Evolutionary conservation across 2,797 vertebrate species (phyloP).

Genomic region (Pseudochaenichthys georgianus): DNA sequence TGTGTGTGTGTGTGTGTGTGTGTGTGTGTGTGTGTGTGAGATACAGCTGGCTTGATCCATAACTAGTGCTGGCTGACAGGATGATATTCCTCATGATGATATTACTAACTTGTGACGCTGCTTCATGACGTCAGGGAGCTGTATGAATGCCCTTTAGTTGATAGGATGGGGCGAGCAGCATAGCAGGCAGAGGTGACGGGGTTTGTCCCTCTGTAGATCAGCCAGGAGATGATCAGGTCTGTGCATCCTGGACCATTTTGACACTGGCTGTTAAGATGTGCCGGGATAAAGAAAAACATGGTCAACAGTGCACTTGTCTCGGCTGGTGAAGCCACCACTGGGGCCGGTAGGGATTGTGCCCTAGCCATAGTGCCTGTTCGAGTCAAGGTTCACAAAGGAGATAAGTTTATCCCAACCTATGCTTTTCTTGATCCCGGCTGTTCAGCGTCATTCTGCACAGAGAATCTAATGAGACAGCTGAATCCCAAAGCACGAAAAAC

Average conservation of each 20-base stretch:
- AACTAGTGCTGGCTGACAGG: slow-evolving; percentile 57
- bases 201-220: slow-evolving; percentile 22
- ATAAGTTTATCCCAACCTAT: no score
- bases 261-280: slow-evolving; percentile 4
- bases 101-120: slow-evolving; percentile 53
- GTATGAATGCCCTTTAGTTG: slow-evolving; percentile 57
- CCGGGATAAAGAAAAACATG: neutral
- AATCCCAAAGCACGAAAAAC: no score
- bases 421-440: no score
- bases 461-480: no score
- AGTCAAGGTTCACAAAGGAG: no score
- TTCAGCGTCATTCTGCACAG: no score
- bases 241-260: neutral
- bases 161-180: slow-evolving; percentile 63
- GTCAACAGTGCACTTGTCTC: no score
- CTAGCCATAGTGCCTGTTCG: no score
- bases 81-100: slow-evolving; percentile 51
- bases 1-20: slow-evolving; percentile 50
- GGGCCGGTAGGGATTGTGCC: no score
- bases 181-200: slow-evolving; percentile 30
- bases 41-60: slow-evolving; percentile 64
- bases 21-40: no score
- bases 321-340: no score
- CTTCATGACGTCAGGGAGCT: slow-evolving; percentile 63
- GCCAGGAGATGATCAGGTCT: neutral